Base-by-base conservation (phyloP, 2,113 vertebrate species). In the Montifringilla adamsi region DNA sequence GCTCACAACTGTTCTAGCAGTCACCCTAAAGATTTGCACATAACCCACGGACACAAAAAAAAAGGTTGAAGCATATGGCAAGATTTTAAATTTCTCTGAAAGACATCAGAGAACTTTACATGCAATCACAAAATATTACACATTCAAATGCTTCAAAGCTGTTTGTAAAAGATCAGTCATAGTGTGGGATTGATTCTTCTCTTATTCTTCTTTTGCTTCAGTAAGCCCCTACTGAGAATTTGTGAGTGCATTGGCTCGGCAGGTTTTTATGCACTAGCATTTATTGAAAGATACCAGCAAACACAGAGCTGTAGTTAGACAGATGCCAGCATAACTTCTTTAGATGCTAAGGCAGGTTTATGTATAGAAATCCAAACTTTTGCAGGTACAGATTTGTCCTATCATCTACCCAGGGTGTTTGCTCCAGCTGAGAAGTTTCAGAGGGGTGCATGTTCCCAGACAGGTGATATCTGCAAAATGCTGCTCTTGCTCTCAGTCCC, bases 31-130 rank as follows among this genome's bases (percentile, higher is more conserved):
- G 55, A 69, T 91, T 83, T 91, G 60, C 87, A 93, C 79, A 79
- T 86, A 95, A 83, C 79, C 67, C 93, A 79, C 37, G 15, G 82
- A 66, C 85, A 70, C 64, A 66, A 33, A 82, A 93, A 92, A 86
- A 73, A 86, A 84, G 78, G 69, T 23, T 70, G 68, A 82, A 93
- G 84, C 76, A 70, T 92, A 93, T 76, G 88, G 83, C 35, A 84
- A 84, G 91, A 31, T 82, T 69, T 73, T 90, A 56, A 94, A 82
- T 79, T 84, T 82, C 63, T 93, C 83, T 5, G 2, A 88, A 87
- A 92, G 84, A 72, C 74, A 87, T 55, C 27, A 81, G 88, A 70
- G 39, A 92, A 86, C 74, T 94, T 89, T 58, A 90, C 52, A 90
- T 15, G 35, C 76, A 92, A 70, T n/a, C 27, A 47, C 62, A 59